Evolutionary conservation across 2,113 vertebrate species (phyloP).

Genomic region (Phaethon lepturus): DNA sequence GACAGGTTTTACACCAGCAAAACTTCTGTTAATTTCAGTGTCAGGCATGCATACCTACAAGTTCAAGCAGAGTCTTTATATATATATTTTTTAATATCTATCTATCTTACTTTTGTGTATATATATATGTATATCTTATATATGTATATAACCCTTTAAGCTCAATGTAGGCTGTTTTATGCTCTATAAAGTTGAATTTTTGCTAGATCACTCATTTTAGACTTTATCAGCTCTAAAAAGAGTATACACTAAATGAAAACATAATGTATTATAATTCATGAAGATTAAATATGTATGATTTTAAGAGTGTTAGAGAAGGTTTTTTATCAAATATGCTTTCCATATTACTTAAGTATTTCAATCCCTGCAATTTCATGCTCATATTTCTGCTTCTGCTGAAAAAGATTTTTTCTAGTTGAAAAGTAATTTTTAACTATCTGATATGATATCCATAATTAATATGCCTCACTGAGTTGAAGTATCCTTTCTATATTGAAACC

Average conservation of each 20-base stretch:
- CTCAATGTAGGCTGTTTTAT: not conserved
- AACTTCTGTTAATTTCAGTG: not conserved
- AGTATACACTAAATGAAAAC: not conserved
- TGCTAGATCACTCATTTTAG: not conserved
- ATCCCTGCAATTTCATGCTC: not conserved
- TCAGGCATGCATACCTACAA: not conserved
- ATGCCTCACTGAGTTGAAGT: not conserved
- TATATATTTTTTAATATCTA: not conserved
- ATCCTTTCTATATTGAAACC: not conserved
- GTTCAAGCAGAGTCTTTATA: too few species aligned
- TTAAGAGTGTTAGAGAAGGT: not conserved
- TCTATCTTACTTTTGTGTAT: not conserved
- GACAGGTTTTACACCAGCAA: not conserved
- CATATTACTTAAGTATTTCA: not conserved
- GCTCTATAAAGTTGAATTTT: not conserved
- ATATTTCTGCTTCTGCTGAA: not conserved
- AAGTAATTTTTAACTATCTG: not conserved
- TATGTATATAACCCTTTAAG: not conserved
- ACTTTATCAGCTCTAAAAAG: not conserved
- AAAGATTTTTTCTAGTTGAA: not conserved
- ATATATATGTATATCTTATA: not conserved
- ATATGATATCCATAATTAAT: not conserved
- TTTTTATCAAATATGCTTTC: not conserved
- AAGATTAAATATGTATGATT: not conserved
- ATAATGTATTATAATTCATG: not conserved